phyloP scores from a whole-genome alignment of 2,888 invertebrate genomes.

The Osmoderma eremita region DNA sequence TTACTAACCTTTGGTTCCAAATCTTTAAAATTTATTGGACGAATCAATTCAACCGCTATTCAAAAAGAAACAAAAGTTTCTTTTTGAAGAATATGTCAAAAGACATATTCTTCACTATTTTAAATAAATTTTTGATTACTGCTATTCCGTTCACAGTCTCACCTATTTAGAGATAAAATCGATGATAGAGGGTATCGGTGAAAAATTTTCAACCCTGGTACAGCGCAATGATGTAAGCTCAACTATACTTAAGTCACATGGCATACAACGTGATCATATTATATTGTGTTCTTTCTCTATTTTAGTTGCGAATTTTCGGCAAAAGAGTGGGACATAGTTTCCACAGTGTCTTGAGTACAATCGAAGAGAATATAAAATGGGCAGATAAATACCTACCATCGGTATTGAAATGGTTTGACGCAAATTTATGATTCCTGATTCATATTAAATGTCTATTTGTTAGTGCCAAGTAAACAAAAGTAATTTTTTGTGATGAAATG shows the following conservation, averaged over 20 bases:
- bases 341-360: conserved; percentile 12
- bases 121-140: too few species aligned
- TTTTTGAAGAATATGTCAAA: too few species aligned
- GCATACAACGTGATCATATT: neutral
- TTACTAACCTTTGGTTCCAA: too few species aligned
- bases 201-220: conserved; percentile 32
- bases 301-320: neutral
- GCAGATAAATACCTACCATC: conserved; percentile 20
- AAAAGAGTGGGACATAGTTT: neutral
- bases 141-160: conserved; percentile 2
- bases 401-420: conserved; percentile 19
- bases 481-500: too few species aligned
- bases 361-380: conserved; percentile 22
- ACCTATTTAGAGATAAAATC: conserved; percentile 10
- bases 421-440: too few species aligned
- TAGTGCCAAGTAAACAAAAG: too few species aligned
- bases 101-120: too few species aligned
- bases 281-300: conserved; percentile 4
- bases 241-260: neutral
- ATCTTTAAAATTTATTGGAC: too few species aligned
- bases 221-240: conserved; percentile 35
- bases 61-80: too few species aligned
- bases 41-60: too few species aligned
- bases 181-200: conserved; percentile 34
- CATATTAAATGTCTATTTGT: too few species aligned